phyloP scores from a whole-genome alignment of 2,888 invertebrate genomes.

The Hipparchia sbordonii region DNA sequence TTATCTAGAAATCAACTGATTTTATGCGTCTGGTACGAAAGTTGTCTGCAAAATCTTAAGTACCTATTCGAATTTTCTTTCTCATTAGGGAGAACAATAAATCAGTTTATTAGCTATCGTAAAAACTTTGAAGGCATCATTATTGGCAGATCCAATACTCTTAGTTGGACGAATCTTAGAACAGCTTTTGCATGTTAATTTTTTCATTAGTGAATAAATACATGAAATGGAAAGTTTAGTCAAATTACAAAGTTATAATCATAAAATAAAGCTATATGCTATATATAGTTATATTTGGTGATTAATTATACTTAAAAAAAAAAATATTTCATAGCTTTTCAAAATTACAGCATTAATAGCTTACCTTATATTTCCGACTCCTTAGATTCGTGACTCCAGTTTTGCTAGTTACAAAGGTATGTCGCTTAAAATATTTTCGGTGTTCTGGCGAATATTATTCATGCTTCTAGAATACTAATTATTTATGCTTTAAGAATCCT shows the following conservation, averaged over 20 bases:
- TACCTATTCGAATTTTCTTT: background rate
- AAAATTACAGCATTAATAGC: constrained; percentile 43
- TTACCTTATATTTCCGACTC: constrained; percentile 49
- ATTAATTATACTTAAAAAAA: no score
- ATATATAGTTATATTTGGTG: no score
- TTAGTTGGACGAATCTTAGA: background rate
- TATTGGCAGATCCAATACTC: background rate
- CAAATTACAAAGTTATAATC: no score
- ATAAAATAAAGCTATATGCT: no score
- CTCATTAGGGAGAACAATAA: constrained; percentile 3
- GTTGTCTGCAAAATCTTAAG: background rate
- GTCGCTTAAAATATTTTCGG: constrained; percentile 72
- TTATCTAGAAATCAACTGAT: constrained; percentile 5
- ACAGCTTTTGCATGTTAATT: background rate
- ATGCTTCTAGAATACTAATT: constrained; percentile 45
- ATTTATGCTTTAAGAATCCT: constrained; percentile 34
- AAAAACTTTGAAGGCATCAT: constrained; percentile 4
- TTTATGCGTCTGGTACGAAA: constrained; percentile 18
- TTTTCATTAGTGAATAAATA: background rate
- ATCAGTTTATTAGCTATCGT: constrained; percentile 10
- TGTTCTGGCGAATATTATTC: constrained; percentile 73
- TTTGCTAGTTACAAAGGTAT: constrained; percentile 72
- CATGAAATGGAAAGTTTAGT: background rate
- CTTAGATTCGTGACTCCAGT: constrained; percentile 66
- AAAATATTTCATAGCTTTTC: background rate